Base-by-base conservation (phyloP, 92 coral and sea anemone species). In the Phenganax marumi region DNA sequence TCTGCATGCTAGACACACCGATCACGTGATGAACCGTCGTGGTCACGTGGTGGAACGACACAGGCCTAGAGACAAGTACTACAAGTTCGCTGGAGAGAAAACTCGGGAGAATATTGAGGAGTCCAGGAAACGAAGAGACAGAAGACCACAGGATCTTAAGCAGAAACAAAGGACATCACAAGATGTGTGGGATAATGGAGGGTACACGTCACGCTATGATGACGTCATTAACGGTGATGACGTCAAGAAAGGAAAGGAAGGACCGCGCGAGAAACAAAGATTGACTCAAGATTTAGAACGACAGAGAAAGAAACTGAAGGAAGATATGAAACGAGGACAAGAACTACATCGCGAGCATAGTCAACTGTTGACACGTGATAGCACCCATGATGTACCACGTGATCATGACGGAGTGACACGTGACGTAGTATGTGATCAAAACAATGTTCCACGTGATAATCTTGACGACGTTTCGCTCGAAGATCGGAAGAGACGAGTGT, bases 221-320 rank as follows among this genome's bases (percentile, higher is more conserved):
- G 65, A 83, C 85, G 80, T 70, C 71, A 70, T 12, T 26, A 55
- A 18, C 73, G 61, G 77, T 74, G 55, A 79, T 75, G 62, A 76
- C 91, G 12, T 52, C 84, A 60, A 80, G 71, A 24, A 58, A n/a
- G 81, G 68, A 61, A 89, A 75, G 24, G 99, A 96, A 51, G 90
- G 92, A 69, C 99, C 99, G 33, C 90, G 99, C 55, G 99, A 96
- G 82, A 96, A 96, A 80, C 99, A 96, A 85, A 84, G 99, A 62
- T 78, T 96, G 55, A 96, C 99, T 5, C 99, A 96, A 86, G 99
- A 96, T 84, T 88, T 96, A 73, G 99, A 97, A 79, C 84, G 97
- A 60, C 99, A 96, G 56, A 92, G 93, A 75, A 83, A 93, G 55
- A 86, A 92, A 47, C 86, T 96, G 10, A 96, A 94, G 63, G 99